Evolutionary conservation across 2,888 invertebrate genomes (phyloP), one percentile per base, ranked within the genome.

Genomic region (Cordylochernes scorpioides): DNA sequence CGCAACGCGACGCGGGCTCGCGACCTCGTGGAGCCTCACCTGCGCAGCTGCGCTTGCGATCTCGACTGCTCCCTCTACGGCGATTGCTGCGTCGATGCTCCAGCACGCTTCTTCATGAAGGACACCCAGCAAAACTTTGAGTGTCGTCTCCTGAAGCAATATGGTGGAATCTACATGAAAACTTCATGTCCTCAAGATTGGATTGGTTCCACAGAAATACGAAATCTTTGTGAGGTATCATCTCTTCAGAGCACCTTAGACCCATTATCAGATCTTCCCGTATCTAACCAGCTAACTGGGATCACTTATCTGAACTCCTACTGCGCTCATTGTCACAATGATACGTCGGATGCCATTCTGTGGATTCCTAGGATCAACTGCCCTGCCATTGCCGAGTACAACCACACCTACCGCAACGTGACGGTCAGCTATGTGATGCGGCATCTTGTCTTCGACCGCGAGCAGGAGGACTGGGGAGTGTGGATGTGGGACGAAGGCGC

Each of bases 21-120:
- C 5, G 12, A 13, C 5, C 27, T 29, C 8, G 15, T 15, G 14
- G 7, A 17, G 4, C 12, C 28, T 7, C 31, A 31, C 9, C 33
- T 34, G 7, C 24, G 25, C 15, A 54, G 53, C 43, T 58, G 58
- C 40, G 45, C 53, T 27, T 58, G 58, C 40, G 58, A 58, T 36
- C 43, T 46, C 19, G 43, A 45, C 17, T 59, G 59, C 41, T 44
- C 46, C 12, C 43, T 45, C 8, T 58, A 53, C 35, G 57, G 56
- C 15, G 58, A 58, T 44, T 58, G 58, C 38, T 58, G 58, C 34
- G 44, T 51, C 15, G 55, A 58, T 39, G 53, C 55, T 1, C 44
- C 46, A 30, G 14, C 18, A 2, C n/a, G 27, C 9, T 26, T 10
- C 4, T 15, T 28, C 9, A 17, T 30, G 12, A 43, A 44, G 14